phyloP scores from a whole-genome alignment of 53 echinoderm and acorn worm genomes.

The Henricia sp. region DNA sequence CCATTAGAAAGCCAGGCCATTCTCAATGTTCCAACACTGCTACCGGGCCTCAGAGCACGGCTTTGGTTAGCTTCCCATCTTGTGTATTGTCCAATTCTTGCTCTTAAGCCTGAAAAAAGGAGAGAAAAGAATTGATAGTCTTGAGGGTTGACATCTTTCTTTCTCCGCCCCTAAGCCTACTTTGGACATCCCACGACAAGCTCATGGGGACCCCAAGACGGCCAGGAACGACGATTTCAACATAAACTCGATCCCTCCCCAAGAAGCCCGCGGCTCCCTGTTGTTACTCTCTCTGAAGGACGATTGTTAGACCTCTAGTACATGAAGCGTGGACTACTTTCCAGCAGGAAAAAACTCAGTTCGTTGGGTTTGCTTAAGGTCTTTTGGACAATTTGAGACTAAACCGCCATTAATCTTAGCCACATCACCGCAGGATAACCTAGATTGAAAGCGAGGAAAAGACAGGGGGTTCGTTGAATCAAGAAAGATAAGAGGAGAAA shows the following conservation, averaged over 20 bases:
- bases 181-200: no score
- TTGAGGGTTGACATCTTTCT: no score
- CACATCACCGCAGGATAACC: slow-evolving; percentile 37
- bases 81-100: background rate
- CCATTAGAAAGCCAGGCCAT: no score
- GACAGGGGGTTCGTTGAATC: no score
- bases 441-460: slow-evolving; percentile 19
- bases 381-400: slow-evolving; percentile 42
- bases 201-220: background rate
- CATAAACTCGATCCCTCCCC: background rate
- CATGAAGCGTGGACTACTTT: slow-evolving; percentile 36
- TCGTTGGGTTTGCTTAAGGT: slow-evolving; percentile 22
- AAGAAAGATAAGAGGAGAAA: no score
- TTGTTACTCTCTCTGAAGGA: background rate
- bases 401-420: slow-evolving; percentile 46
- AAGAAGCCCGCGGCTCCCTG: background rate
- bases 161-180: no score
- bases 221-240: slow-evolving; percentile 27
- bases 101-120: background rate
- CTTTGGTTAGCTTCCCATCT: no score
- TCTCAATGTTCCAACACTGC: no score
- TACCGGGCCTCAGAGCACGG: no score
- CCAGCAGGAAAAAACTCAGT: background rate
- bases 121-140: background rate
- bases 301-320: no score